Evolutionary conservation across 64 coral and sea anemone genomes (phyloP).

Genomic region (Trachythela sp.): DNA sequence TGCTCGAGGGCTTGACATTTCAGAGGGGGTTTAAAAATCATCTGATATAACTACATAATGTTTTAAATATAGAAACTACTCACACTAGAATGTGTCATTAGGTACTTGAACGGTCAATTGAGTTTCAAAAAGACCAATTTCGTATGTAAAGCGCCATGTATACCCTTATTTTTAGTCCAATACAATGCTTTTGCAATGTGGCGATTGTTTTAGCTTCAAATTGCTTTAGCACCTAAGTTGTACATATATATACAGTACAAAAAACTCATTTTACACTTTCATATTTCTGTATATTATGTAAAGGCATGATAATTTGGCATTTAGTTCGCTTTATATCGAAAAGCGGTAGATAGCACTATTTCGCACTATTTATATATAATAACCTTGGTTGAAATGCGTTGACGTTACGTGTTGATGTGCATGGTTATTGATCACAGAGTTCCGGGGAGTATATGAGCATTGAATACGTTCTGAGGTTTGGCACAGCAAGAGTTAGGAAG

Average conservation of each 20-base stretch:
- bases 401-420: background rate
- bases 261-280: no score
- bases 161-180: no score
- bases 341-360: no score
- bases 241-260: no score
- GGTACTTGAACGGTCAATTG: background rate
- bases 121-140: background rate
- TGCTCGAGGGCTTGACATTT: background rate
- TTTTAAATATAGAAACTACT: background rate
- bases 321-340: no score
- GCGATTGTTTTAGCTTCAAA: no score
- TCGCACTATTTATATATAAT: no score
- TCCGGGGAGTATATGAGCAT: background rate
- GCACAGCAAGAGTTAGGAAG: slow-evolving; percentile 7
- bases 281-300: no score
- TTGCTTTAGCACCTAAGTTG: no score
- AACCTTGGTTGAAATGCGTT: background rate
- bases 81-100: background rate
- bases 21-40: background rate
- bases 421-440: background rate
- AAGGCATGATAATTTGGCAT: no score
- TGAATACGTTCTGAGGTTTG: background rate
- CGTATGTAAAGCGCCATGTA: no score
- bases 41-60: background rate
- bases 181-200: no score